Conservation (phyloP, 1,140 invertebrate genomes). For the Patella vulgata region DNA sequence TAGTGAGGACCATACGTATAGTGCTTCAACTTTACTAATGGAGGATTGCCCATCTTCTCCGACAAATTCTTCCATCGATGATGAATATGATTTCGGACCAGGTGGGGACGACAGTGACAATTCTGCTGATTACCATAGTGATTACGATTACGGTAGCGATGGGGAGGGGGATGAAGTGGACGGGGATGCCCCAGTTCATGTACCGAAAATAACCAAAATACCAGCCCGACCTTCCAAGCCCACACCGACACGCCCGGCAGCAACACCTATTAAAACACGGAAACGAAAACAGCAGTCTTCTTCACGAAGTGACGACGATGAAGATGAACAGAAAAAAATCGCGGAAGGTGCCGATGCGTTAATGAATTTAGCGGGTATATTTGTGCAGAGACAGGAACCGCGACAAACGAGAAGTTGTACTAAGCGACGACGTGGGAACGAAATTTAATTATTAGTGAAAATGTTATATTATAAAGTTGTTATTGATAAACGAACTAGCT, state of each 20-base stretch:
- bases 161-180: constrained; percentile 48
- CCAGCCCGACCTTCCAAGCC: not conserved
- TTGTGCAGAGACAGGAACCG: not conserved
- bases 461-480: no score
- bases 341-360: constrained; percentile 83
- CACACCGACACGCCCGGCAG: not conserved
- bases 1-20: constrained; percentile 83
- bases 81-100: constrained; percentile 64
- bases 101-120: constrained; percentile 34
- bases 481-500: no score
- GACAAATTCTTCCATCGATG: constrained; percentile 65
- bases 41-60: constrained; percentile 44
- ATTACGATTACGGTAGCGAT: constrained; percentile 43
- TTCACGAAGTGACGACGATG: constrained; percentile 64
- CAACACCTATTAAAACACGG: constrained; percentile 9
- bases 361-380: constrained; percentile 77
- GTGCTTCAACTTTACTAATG: constrained; percentile 38
- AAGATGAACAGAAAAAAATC: constrained; percentile 77
- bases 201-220: constrained; percentile 12
- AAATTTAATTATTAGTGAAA: no score
- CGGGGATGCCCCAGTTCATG: constrained; percentile 24
- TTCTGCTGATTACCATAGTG: constrained; percentile 38
- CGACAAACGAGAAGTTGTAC: no score
- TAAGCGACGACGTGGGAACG: no score
- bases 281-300: constrained; percentile 6